Evolutionary conservation across 1,140 invertebrate species (phyloP), one percentile per base, ranked within the genome.

Genomic region (Vollenhovia emeryi): DNA sequence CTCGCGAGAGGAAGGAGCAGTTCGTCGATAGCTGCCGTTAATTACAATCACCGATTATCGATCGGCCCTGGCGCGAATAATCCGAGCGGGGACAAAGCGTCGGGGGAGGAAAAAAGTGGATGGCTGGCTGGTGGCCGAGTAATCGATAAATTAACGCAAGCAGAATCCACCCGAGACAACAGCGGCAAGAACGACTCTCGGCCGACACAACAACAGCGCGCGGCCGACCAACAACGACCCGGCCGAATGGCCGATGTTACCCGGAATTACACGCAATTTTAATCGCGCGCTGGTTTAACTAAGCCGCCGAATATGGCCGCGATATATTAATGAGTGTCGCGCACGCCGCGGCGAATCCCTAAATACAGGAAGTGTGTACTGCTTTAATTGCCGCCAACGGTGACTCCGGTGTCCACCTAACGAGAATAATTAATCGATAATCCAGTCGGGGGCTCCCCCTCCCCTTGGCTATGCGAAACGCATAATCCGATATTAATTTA

Each of bases 371-470:
- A 84, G 57, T 60, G 45, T 59, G 57, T 59, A 50, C 43, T 27
- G 71, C 80, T 84, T 74, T 84, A 84, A 84, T 84, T 84, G 73
- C 71, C 18, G 57, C 55, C 80, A 43, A 84, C 71, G 80, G 50
- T 71, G 78, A 84, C 57, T 74, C 57, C 24, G 55, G 57, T 84
- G 50, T 13, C 45, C 71, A 45, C 43, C 55, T 84, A 84, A 84
- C 59, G 80, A 84, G 43, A 43, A 84, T 84, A 84, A 84, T 84
- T 76, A 76, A 84, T 84, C 80, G 80, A 84, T 84, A 84, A 84
- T 84, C 80, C 71, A 50, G 79, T 64, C 57, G 30, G 45, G 7
- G n/a, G n/a, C n/a, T n/a, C 15, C 11, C 43, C 6, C 27, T 24
- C 24, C 24, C 48, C 33, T 30, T 36, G 40, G 50, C 52, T 80